A percentile compares a stretch with the other conserved stretches of the same genome.
phyloP scores from a whole-genome alignment of 2,797 vertebrate genomes.

The Alauda arvensis region DNA sequence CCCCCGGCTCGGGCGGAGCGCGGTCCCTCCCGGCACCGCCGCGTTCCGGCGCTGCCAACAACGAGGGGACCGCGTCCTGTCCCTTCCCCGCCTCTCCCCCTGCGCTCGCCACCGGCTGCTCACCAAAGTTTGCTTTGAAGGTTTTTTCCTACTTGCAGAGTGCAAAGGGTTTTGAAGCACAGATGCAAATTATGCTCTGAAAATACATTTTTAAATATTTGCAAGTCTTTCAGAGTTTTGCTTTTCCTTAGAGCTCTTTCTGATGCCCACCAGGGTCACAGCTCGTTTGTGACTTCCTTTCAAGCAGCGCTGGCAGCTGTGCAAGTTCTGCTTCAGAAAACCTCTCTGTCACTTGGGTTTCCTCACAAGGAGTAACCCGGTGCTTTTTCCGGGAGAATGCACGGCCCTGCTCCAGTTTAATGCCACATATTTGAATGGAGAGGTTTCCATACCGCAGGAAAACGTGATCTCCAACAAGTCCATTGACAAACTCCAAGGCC shows the following conservation, averaged over 20 bases:
- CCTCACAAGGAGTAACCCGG: neutral
- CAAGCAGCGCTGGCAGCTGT: neutral
- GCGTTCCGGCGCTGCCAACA: too few species aligned
- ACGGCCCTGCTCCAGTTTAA: neutral
- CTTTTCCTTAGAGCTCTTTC: neutral
- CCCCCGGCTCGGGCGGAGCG: too few species aligned
- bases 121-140: neutral
- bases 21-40: too few species aligned
- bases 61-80: too few species aligned
- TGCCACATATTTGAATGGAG: constrained; percentile 15
- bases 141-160: neutral
- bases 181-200: neutral
- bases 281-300: neutral
- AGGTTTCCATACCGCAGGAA: constrained; percentile 23
- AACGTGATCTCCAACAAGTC: constrained; percentile 80
- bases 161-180: neutral
- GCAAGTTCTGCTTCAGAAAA: neutral
- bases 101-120: neutral
- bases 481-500: neutral
- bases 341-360: neutral
- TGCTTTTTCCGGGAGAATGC: neutral
- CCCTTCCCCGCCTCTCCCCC: too few species aligned
- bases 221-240: neutral
- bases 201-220: neutral
- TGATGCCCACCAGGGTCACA: neutral